These are phyloP conservation scores for Pluvialis apricaria DNA, from an alignment of 2,113 vertebrate species.

Conservation along the genomic window DNA sequence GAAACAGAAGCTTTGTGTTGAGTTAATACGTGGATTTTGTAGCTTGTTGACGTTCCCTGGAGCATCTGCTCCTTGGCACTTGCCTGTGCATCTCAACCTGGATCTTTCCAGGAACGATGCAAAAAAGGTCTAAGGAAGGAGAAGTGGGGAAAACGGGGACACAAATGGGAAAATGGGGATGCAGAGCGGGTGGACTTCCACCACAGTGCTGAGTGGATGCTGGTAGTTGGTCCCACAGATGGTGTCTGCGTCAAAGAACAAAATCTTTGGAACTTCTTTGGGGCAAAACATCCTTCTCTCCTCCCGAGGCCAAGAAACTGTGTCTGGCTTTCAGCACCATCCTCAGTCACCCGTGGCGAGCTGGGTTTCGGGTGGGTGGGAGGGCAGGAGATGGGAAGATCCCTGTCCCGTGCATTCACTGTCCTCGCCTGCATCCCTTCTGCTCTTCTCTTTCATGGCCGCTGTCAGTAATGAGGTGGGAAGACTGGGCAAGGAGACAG, in stretches of 20 bases:
- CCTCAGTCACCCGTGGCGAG: fast-evolving
- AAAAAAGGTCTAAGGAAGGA: neutral
- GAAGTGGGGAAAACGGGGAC: neutral
- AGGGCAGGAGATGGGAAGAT: neutral
- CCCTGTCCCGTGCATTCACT: fast-evolving
- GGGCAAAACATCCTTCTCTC: neutral
- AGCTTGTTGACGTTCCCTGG: neutral
- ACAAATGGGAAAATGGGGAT: neutral
- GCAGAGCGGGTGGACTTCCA: neutral
- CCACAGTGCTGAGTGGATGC: fast-evolving
- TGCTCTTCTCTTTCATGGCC: neutral
- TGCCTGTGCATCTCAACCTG: neutral
- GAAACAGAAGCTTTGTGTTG: neutral
- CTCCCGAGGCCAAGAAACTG: neutral
- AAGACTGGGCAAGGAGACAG: conserved; percentile 41
- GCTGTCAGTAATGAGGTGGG: conserved; percentile 52
- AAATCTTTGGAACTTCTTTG: neutral
- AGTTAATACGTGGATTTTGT: neutral
- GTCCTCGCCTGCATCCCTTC: neutral
- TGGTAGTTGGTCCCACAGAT: neutral
- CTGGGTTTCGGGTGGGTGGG: fast-evolving
- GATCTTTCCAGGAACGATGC: neutral
- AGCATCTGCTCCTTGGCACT: neutral
- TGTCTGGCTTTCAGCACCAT: neutral
- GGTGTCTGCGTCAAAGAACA: neutral